phyloP scores from a whole-genome alignment of 2,797 vertebrate genomes.

The Chelonia mydas region DNA sequence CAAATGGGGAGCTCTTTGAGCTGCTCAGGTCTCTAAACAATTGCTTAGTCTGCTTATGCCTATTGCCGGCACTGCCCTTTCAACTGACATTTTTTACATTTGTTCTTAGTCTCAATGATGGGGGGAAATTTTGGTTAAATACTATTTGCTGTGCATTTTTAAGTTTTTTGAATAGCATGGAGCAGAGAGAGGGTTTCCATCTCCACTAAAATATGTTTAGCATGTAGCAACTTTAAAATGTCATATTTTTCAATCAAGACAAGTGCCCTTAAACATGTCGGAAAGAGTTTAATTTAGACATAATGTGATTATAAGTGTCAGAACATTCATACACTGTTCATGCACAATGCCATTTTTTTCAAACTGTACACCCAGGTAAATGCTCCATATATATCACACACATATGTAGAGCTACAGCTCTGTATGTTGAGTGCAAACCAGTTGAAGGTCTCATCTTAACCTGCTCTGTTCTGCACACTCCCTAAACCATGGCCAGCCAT shows the following conservation, averaged over 20 bases:
- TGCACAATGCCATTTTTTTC: neutral
- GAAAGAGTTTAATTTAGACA: neutral
- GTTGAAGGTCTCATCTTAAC: neutral
- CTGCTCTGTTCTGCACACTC: rapidly evolving
- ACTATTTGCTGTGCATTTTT: neutral
- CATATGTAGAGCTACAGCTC: neutral
- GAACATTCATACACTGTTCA: neutral
- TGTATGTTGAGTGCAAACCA: neutral
- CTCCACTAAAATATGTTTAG: neutral
- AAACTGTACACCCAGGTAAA: neutral
- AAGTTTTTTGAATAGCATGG: neutral
- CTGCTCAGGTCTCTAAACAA: no score
- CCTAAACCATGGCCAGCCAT: neutral
- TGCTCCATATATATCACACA: neutral
- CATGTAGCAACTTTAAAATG: neutral
- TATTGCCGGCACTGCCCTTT: neutral
- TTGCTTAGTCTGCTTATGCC: neutral
- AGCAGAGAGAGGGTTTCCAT: neutral
- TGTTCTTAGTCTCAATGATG: neutral
- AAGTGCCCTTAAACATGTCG: neutral
- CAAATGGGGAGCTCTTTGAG: neutral
- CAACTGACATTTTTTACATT: neutral
- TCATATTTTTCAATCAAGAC: neutral
- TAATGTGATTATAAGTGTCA: neutral
- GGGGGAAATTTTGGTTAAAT: neutral